Evolutionary conservation across 2,888 invertebrate species (phyloP).

Genomic region (Cerceris rybyensis): DNA sequence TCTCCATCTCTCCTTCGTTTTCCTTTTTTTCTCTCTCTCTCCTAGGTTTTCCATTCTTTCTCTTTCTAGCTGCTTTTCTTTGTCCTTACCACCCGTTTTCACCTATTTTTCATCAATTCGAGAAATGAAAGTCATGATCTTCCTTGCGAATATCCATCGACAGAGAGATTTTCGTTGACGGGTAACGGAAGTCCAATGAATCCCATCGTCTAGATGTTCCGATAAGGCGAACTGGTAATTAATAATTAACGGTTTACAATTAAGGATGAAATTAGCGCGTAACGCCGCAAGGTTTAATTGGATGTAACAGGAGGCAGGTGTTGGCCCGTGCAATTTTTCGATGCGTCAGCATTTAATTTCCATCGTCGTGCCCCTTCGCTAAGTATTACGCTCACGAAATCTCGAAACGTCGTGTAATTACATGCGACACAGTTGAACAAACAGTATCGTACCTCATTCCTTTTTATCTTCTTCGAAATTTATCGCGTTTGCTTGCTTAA

Average conservation of each 20-base stretch:
- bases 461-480: neutral
- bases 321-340: constrained; percentile 41
- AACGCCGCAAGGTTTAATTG: constrained; percentile 76
- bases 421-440: neutral
- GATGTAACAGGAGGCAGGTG: constrained; percentile 58
- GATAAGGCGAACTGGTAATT: constrained; percentile 60
- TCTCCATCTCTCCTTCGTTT: constrained; percentile 25
- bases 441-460: neutral
- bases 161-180: constrained; percentile 13
- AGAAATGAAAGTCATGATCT: constrained; percentile 28
- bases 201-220: constrained; percentile 46
- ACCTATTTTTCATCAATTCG: constrained; percentile 5
- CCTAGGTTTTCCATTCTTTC: neutral
- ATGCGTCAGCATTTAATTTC: constrained; percentile 51
- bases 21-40: neutral
- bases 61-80: constrained; percentile 18
- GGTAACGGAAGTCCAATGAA: constrained; percentile 15
- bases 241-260: constrained; percentile 75
- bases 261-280: constrained; percentile 76
- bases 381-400: constrained; percentile 30
- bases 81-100: neutral
- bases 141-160: constrained; percentile 39
- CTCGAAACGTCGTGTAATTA: no score
- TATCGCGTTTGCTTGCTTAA: no score
- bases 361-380: constrained; percentile 26